phyloP scores from a whole-genome alignment of 2,113 vertebrate species.

The Eonycteris spelaea region DNA sequence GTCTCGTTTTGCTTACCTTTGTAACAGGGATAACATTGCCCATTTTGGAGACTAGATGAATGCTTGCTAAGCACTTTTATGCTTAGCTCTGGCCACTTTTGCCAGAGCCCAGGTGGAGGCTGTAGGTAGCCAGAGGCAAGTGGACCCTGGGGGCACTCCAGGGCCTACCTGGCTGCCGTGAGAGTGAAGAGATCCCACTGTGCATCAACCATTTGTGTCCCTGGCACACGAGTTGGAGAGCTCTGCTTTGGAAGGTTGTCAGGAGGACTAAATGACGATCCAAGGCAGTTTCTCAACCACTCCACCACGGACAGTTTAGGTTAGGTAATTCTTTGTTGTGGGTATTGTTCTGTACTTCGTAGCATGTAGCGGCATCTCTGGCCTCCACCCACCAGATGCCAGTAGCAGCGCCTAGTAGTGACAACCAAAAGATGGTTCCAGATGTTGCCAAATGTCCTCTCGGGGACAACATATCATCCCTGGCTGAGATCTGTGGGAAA shows the following conservation, averaged over 20 bases:
- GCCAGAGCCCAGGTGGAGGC: background rate
- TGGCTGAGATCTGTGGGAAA: background rate
- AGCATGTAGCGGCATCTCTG: background rate
- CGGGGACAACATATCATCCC: background rate
- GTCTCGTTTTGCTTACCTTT: background rate
- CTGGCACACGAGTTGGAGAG: background rate
- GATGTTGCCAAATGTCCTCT: background rate
- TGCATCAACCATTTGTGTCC: background rate
- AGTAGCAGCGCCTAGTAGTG: background rate
- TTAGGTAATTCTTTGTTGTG: background rate
- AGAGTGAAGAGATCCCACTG: rapidly evolving
- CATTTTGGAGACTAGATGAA: background rate
- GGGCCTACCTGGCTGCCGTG: background rate
- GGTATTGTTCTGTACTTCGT: background rate
- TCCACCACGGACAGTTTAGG: background rate
- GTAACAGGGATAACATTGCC: background rate
- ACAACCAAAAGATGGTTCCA: background rate
- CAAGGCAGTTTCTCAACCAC: background rate
- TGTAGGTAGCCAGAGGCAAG: background rate
- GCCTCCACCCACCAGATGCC: background rate
- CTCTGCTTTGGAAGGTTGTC: background rate
- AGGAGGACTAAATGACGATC: background rate
- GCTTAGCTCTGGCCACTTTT: background rate
- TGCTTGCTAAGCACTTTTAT: too few relatives aligned
- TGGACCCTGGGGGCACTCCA: too few relatives aligned